Evolutionary conservation across 2,888 invertebrate genomes (phyloP), one percentile per base, ranked within the genome.

Genomic region (Orthosia gracilis): DNA sequence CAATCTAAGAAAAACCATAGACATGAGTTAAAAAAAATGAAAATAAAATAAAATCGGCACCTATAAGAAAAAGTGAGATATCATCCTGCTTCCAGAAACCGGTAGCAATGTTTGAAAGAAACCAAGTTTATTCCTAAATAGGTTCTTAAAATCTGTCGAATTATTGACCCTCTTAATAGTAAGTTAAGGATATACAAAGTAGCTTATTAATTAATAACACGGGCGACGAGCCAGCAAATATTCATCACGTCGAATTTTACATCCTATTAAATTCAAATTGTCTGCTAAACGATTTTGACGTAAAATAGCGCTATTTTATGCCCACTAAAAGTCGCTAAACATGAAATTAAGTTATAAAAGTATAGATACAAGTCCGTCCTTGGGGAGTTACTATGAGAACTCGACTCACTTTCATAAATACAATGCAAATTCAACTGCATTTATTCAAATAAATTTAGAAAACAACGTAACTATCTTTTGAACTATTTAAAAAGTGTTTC

Each of bases 301-400:
- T 72, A 69, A 78, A 81, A 73, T 78, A 52, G 66, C 59, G 78
- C 62, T 70, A 83, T 76, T 76, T 82, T 69, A 78, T 81, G 52
- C 65, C 78, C 72, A 68, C 74, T 74, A 67, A 78, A 82, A 73
- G 69, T 82, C 69, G 62, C 67, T 68, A 74, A 83, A 83, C 80
- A 80, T 74, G 80, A 70, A 84, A 84, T 84, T 79, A 75, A 76
- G 76, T 84, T 84, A 78, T 82, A 82, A 81, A 83, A 81, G 72
- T 75, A 65, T 81, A 78, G 65, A 63, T 72, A 70, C 21, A 57
- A 75, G 77, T 77, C 49, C 69, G 54, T 64, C 79, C 49, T 76
- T 69, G 61, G 59, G 64, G 49, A 59, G 40, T 11, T 72, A 85
- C 83, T 66, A 83, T 21, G 54, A 2, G 45, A 62, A 68, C 76